Evolutionary conservation across 2,113 vertebrate genomes (phyloP).

Genomic region (Puffinus mauretanicus): DNA sequence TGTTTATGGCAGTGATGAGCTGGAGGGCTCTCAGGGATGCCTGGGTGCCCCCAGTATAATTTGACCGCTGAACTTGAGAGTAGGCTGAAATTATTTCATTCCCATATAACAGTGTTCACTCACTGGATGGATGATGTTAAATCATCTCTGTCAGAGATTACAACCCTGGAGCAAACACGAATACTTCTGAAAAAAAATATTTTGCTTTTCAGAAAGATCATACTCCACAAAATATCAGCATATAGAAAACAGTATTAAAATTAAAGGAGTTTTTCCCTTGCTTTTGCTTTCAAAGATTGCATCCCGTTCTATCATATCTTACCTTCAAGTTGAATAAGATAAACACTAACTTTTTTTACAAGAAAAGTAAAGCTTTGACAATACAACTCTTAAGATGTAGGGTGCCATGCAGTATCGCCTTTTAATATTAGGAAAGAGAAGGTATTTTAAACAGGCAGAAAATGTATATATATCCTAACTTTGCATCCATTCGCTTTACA

Average conservation of each 20-base stretch:
- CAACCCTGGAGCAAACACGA: neutral
- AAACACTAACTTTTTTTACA: neutral
- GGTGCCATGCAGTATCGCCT: neutral
- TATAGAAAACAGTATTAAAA: neutral
- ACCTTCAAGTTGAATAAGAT: neutral
- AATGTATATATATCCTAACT: neutral
- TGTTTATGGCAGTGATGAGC: neutral
- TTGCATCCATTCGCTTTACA: neutral
- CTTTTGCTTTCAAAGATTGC: neutral
- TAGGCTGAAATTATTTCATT: neutral
- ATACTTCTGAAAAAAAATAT: neutral
- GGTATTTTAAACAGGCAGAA: neutral
- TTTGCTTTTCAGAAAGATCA: neutral
- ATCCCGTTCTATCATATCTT: neutral
- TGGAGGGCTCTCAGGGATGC: neutral
- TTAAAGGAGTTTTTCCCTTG: neutral
- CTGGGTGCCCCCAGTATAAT: neutral
- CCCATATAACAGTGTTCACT: neutral
- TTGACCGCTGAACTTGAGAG: neutral
- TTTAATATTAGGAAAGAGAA: neutral
- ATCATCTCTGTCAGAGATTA: constrained; percentile 32
- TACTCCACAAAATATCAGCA: neutral
- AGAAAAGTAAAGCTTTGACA: neutral
- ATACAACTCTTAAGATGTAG: neutral
- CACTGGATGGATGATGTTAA: constrained; percentile 2